These are phyloP conservation scores for Hydroisotoma schaefferi DNA, from an alignment of 2,888 invertebrate genomes.

Conservation along the genomic window DNA sequence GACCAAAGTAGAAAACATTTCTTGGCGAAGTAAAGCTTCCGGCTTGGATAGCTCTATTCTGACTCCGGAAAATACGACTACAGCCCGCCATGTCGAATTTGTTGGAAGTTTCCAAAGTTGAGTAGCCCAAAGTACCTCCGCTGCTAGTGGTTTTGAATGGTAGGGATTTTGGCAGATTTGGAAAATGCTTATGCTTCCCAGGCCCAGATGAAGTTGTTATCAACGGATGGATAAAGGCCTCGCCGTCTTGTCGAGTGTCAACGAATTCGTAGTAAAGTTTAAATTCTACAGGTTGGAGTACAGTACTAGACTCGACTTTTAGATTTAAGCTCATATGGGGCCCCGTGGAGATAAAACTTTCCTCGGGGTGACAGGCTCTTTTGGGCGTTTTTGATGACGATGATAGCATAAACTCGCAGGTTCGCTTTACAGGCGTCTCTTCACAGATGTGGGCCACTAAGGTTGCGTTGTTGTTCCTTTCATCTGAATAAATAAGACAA, in stretches of 20 bases:
- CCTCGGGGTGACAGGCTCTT: conserved; percentile 64
- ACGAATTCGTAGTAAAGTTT: conserved; percentile 78
- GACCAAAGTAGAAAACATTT: conserved; percentile 76
- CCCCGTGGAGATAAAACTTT: conserved; percentile 73
- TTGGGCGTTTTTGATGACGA: conserved; percentile 30
- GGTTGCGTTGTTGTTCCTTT: conserved; percentile 28
- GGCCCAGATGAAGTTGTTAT: background rate
- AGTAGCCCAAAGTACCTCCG: background rate
- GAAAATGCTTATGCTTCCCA: background rate
- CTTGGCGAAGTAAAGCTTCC: conserved; percentile 61
- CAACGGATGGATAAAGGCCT: conserved; percentile 23
- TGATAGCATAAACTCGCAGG: conserved; percentile 42
- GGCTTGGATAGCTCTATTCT: conserved; percentile 39
- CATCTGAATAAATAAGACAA: too few species aligned
- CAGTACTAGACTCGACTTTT: conserved; percentile 57
- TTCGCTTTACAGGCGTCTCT: conserved; percentile 32
- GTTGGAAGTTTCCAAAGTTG: background rate
- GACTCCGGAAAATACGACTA: conserved; percentile 34
- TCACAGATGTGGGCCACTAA: conserved; percentile 39
- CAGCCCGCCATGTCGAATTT: conserved; percentile 23
- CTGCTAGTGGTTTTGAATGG: background rate
- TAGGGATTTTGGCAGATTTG: conserved; percentile 9
- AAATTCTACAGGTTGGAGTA: conserved; percentile 72
- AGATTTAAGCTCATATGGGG: conserved; percentile 68
- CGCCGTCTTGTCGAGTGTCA: conserved; percentile 53